Base-by-base conservation (phyloP, 2,888 invertebrate genomes). In the Ichneumoninae sp. region DNA sequence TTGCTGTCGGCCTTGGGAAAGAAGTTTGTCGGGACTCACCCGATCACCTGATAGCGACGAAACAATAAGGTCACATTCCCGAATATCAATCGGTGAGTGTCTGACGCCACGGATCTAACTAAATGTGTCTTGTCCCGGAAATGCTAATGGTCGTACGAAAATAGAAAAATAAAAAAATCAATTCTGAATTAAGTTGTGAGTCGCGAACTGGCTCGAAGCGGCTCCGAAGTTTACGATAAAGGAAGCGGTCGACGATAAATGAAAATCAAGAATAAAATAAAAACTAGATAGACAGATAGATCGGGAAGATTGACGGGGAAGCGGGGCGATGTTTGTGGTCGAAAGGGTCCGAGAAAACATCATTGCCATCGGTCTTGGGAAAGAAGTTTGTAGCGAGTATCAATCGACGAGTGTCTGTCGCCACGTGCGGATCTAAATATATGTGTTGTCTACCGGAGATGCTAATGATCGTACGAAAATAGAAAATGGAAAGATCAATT, bases 171-270 rank as follows among this genome's bases (percentile, higher is more conserved):
- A 3, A 0, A 44, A 44, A 44, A 0, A 44, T 44, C 26, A 57
- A 10, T 8, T 3, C 57, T 26, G 57, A 10, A 57, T 57, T 3
- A 26, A 19, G 57, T 57, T 8, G 54, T 54, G 13, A 22, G 22
- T 30, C 36, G 19, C 19, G 19, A 19, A 19, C 0, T 19, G 19
- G 19, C 19, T 19, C 19, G 19, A 19, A 19, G 19, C 19, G 60
- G 33, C 19, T 6, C 30, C 10, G 22, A 54, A 22, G 65, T 71
- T 70, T 33, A 65, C 47, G 60, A 16, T 47, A 52, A n/a, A 72
- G 10, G 44, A 44, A 44, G 13, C 36, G 36, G 1, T 1, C 36
- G 36, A 36, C 22, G 22, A 22, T 22, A 22, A 22, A 22, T 22
- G 22, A 22, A 22, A 22, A 22, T 1, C 1, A 22, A 22, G 1